Evolutionary conservation across 2,797 vertebrate species (phyloP).

Genomic region (Carcharodon carcharias): DNA sequence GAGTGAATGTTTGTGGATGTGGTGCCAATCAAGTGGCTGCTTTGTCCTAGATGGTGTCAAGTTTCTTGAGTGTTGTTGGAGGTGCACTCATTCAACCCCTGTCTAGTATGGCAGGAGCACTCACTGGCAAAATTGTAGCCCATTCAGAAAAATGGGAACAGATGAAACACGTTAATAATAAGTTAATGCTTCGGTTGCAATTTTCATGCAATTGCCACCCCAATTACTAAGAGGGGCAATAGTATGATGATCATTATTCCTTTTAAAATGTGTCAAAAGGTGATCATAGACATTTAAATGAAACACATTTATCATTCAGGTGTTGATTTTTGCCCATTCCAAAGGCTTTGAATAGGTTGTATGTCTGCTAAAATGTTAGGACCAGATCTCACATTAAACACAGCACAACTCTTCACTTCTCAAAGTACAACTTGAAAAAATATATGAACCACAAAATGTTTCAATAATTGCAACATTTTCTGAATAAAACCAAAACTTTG

Average conservation of each 20-base stretch:
- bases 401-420: not conserved
- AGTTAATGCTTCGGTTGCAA: not conserved
- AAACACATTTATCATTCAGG: not conserved
- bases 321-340: not conserved
- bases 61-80: no score
- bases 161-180: not conserved
- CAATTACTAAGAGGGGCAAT: not conserved
- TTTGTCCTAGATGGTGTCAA: no score
- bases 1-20: no score
- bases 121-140: not conserved
- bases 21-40: no score
- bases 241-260: not conserved
- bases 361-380: not conserved
- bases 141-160: not conserved
- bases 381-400: not conserved
- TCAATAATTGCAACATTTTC: not conserved
- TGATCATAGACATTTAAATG: not conserved
- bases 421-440: not conserved
- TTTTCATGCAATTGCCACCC: not conserved
- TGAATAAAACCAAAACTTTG: not conserved
- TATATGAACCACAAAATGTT: not conserved
- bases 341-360: not conserved
- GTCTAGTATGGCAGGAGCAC: not conserved
- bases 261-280: not conserved
- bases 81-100: not conserved